phyloP scores from a whole-genome alignment of 2,888 invertebrate species.

The Barypeithes pellucidus region DNA sequence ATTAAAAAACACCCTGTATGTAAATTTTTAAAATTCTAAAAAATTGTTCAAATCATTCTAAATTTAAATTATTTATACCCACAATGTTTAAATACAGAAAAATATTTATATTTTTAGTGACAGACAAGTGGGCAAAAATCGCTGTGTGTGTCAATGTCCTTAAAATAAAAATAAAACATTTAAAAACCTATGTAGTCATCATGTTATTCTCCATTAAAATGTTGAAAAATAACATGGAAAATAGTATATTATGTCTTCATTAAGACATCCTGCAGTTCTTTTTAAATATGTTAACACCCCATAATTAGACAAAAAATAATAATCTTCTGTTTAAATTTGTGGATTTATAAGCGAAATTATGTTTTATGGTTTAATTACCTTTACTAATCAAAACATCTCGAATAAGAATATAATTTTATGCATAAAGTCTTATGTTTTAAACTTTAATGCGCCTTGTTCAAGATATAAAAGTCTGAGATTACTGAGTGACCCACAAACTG shows the following conservation, averaged over 20 bases:
- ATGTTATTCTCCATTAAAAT: neutral
- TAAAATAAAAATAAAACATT: neutral
- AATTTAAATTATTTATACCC: too few relatives aligned
- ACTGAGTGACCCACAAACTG: neutral
- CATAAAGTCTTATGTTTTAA: constrained; percentile 6
- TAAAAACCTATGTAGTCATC: neutral
- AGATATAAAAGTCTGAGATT: neutral
- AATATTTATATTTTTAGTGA: neutral
- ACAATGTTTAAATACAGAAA: neutral
- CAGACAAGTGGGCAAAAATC: neutral
- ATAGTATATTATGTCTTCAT: constrained; percentile 2
- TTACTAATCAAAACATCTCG: neutral
- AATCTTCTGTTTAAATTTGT: neutral
- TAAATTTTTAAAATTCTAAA: too few relatives aligned
- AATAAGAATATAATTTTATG: constrained; percentile 19
- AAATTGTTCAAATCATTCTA: neutral
- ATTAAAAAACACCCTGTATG: too few relatives aligned
- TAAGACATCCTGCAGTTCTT: constrained; percentile 17
- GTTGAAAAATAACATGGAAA: neutral
- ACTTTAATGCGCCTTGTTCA: neutral
- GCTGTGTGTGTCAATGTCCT: neutral
- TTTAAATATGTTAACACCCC: constrained; percentile 9
- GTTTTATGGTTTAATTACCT: constrained; percentile 20
- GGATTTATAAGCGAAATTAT: constrained; percentile 13
- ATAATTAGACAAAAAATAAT: constrained; percentile 18